phyloP scores from a whole-genome alignment of 2,113 vertebrate species.

The Silurus meridionalis region DNA sequence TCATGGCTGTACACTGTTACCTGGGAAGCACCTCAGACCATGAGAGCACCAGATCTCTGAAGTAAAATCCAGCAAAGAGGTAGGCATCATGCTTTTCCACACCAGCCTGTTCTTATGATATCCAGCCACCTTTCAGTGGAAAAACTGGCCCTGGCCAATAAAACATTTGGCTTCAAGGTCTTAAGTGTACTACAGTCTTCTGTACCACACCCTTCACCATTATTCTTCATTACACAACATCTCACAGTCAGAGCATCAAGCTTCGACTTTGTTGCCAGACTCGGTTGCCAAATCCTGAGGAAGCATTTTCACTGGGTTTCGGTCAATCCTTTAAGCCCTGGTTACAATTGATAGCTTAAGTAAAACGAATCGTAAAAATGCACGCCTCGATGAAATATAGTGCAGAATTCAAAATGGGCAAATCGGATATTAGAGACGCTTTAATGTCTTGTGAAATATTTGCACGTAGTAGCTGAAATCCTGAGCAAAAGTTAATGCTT shows the following conservation, averaged over 20 bases:
- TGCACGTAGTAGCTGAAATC: background rate
- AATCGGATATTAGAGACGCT: background rate
- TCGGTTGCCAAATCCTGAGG: background rate
- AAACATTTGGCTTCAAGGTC: background rate
- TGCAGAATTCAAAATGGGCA: background rate
- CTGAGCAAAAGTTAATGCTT: background rate
- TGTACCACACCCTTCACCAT: background rate
- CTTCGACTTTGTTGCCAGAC: background rate
- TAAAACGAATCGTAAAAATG: background rate
- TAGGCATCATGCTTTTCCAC: background rate
- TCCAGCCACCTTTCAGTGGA: background rate
- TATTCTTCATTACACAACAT: background rate
- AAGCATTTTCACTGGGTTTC: background rate
- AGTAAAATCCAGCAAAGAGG: background rate
- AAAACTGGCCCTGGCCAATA: background rate
- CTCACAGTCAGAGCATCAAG: background rate
- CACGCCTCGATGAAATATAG: background rate
- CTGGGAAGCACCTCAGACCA: background rate
- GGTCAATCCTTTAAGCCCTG: slow-evolving; percentile 14
- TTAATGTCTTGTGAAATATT: background rate
- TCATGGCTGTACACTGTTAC: background rate
- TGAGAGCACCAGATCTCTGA: background rate
- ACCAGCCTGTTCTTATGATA: background rate
- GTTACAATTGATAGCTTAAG: background rate
- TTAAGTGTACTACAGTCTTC: background rate